Evolutionary conservation across 2,797 vertebrate species (phyloP).

Genomic region (Phoebastria nigripes): DNA sequence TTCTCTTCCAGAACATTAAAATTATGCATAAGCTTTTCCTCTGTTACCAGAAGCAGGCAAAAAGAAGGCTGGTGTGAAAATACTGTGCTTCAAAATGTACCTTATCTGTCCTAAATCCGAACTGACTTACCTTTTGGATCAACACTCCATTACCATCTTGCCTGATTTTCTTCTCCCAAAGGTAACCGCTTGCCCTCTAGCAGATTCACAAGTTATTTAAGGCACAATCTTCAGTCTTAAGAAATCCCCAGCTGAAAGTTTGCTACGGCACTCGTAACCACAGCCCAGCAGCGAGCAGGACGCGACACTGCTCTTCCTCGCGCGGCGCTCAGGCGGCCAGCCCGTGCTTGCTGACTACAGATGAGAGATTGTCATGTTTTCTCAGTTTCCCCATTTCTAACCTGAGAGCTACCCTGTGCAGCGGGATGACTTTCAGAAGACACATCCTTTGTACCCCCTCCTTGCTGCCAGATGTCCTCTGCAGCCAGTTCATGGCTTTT

Average conservation of each 20-base stretch:
- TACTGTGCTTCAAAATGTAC: neutral
- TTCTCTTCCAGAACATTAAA: neutral
- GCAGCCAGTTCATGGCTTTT: neutral
- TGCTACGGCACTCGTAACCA: neutral
- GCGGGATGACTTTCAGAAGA: neutral
- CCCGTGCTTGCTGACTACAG: neutral
- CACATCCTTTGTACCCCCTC: neutral
- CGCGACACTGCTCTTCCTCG: neutral
- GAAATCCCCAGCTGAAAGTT: conserved; percentile 6
- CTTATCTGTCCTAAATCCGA: neutral
- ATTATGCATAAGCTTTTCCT: neutral
- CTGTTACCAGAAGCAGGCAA: neutral
- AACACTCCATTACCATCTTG: neutral
- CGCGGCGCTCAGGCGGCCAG: rapidly evolving
- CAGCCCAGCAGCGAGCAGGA: neutral
- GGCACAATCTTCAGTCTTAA: neutral
- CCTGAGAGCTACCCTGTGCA: neutral
- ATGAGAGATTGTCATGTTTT: neutral
- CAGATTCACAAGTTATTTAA: neutral
- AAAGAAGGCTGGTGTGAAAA: neutral
- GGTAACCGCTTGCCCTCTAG: neutral
- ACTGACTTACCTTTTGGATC: neutral
- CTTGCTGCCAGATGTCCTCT: conserved; percentile 44
- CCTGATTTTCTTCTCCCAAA: neutral
- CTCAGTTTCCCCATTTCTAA: neutral